A percentile compares a stretch with the other conserved stretches of the same genome.
These are phyloP conservation scores for Esox niger DNA, from an alignment of 2,113 vertebrate species.

Conservation along the genomic window DNA sequence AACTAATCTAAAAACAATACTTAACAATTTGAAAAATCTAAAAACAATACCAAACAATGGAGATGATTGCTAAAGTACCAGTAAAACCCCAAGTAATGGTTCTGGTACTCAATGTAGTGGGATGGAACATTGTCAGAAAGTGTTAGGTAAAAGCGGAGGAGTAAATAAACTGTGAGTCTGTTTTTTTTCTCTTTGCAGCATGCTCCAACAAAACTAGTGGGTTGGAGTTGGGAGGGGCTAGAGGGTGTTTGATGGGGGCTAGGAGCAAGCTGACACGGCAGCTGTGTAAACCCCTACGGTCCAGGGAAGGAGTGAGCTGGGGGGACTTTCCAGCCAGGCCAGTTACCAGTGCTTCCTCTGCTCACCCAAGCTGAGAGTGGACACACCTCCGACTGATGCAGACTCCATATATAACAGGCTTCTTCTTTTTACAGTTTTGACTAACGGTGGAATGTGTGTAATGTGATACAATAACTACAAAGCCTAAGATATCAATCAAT, in stretches of 20 bases:
- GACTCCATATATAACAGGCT: background rate
- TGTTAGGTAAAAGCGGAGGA: slow-evolving; percentile 33
- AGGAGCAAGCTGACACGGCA: slow-evolving; percentile 33
- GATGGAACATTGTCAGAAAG: slow-evolving; percentile 31
- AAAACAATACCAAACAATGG: too few species aligned
- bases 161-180: slow-evolving; percentile 16
- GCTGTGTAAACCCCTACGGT: slow-evolving; percentile 45
- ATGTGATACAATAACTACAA: background rate
- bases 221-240: slow-evolving; percentile 3
- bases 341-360: slow-evolving; percentile 24
- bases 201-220: slow-evolving; percentile 4
- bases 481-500: too few species aligned
- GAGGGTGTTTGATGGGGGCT: background rate
- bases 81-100: slow-evolving; percentile 23
- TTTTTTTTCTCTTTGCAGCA: background rate
- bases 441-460: background rate
- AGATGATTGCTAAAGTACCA: slow-evolving; percentile 24
- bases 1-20: too few species aligned
- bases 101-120: slow-evolving; percentile 24
- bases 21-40: too few species aligned
- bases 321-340: slow-evolving; percentile 21
- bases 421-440: background rate
- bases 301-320: slow-evolving; percentile 13
- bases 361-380: slow-evolving; percentile 18
- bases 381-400: background rate